Percentiles rank a stretch among this genome's conserved stretches.
Evolutionary conservation across 2,113 vertebrate genomes (phyloP).

Genomic region (Barbus barbus): DNA sequence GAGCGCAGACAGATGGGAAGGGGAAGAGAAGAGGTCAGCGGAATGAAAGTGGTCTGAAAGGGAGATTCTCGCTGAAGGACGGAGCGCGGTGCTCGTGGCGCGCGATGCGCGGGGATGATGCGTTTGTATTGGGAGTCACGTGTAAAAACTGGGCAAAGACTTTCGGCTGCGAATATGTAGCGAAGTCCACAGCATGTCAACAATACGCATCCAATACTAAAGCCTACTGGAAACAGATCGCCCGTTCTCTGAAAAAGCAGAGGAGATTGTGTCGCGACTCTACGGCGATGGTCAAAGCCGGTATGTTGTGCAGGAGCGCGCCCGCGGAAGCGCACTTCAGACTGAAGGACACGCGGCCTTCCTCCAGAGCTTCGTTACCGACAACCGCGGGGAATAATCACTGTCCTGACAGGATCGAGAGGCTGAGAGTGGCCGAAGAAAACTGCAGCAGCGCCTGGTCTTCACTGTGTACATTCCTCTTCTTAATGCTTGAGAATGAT

Average conservation of each 20-base stretch:
- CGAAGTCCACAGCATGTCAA: slow-evolving; percentile 76
- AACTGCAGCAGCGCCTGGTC: slow-evolving; percentile 80
- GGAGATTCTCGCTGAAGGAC: slow-evolving; percentile 77
- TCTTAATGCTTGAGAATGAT: slow-evolving; percentile 82
- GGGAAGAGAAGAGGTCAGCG: slow-evolving; percentile 35
- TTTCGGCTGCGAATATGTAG: slow-evolving; percentile 81
- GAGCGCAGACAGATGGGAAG: slow-evolving; percentile 59
- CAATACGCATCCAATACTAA: slow-evolving; percentile 67
- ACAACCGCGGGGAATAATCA: slow-evolving; percentile 42
- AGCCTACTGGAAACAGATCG: slow-evolving; percentile 86
- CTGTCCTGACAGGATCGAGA: slow-evolving; percentile 67
- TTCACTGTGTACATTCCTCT: slow-evolving; percentile 81
- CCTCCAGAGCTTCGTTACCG: neutral
- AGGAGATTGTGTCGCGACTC: slow-evolving; percentile 78
- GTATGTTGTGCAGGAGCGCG: slow-evolving; percentile 82
- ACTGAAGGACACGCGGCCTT: slow-evolving; percentile 52
- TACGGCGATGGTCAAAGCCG: slow-evolving; percentile 72
- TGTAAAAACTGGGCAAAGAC: slow-evolving; percentile 67
- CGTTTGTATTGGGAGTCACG: slow-evolving; percentile 63
- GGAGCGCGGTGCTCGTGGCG: slow-evolving; percentile 81
- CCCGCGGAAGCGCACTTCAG: slow-evolving; percentile 78
- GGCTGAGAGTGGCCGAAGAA: slow-evolving; percentile 77
- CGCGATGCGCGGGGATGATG: slow-evolving; percentile 49
- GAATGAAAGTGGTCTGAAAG: slow-evolving; percentile 59
- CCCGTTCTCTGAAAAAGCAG: slow-evolving; percentile 77